Evolutionary conservation across 1,140 invertebrate species (phyloP).

Genomic region (Leptonema lineaticorne): DNA sequence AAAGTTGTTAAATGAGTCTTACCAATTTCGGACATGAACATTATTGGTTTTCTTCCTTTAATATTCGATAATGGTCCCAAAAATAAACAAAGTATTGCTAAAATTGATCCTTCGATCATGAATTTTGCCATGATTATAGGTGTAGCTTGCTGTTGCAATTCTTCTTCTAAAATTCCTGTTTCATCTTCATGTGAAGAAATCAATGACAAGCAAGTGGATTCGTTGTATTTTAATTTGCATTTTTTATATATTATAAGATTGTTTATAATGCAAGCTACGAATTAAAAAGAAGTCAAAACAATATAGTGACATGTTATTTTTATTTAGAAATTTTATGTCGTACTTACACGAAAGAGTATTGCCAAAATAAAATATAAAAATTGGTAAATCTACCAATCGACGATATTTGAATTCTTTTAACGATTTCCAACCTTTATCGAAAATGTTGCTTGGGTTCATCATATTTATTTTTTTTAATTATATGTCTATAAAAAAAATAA

Average conservation of each 20-base stretch:
- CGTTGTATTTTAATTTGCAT: constrained; percentile 54
- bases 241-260: constrained; percentile 59
- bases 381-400: not conserved
- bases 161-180: constrained; percentile 58
- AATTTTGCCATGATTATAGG: constrained; percentile 59
- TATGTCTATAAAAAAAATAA: too few relatives aligned
- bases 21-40: constrained; percentile 60
- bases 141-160: constrained; percentile 63
- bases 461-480: too few relatives aligned
- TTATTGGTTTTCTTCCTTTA: constrained; percentile 69
- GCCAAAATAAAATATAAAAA: not conserved
- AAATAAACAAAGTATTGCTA: constrained; percentile 64
- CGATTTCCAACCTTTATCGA: too few relatives aligned
- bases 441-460: too few relatives aligned
- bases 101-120: constrained; percentile 63
- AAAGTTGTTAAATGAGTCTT: constrained; percentile 30
- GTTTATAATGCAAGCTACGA: constrained; percentile 56
- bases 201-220: constrained; percentile 54
- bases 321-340: not conserved
- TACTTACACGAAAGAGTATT: not conserved
- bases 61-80: constrained; percentile 73
- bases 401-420: not conserved
- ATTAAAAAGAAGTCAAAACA: too few relatives aligned
- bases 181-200: constrained; percentile 55
- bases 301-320: not conserved